Evolutionary conservation across 2,888 invertebrate species (phyloP), one percentile per base, ranked within the genome.

Genomic region (Hyles lineata): DNA sequence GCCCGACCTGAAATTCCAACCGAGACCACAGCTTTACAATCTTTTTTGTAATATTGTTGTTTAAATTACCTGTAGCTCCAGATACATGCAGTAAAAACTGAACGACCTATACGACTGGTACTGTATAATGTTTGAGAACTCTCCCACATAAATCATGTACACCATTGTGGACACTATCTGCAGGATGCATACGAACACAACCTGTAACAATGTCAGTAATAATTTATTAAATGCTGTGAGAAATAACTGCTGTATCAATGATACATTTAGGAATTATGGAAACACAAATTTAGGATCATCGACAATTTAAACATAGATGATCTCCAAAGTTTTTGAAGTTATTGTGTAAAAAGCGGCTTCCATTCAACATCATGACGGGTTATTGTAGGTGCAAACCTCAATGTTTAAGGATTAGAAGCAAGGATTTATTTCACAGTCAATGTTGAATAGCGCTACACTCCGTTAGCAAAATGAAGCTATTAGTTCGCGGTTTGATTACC

Each of bases 121-220:
- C 80, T 93, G 93, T 60, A 92, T 90, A 74, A 92, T 88, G 80
- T 92, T 92, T 71, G 93, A 91, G 78, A 93, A 88, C 79, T 93
- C 92, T 2, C 93, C 93, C 58, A 93, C 90, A 79, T 91, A 92
- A 7, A 92, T 80, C 88, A 93, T 89, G 83, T 83, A 90, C 73
- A 90, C 74, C 86, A 93, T 83, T 1, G 87, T 88, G 0, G 93
- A 90, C 8, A 90, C 70, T n/a, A 92, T 84, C 81, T 88, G 87
- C 6, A 93, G 82, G 0, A 87, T 73, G 15, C 83, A 84, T 32
- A 90, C 90, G 76, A 90, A 93, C 60, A 90, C 58, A 67, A 93
- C 91, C 93, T 93, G 82, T 0, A 71, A 73, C n/a, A 1, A 43
- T 17, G 1, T 55, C 6, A 19, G 4, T 19, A 7, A 5, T 1